These are phyloP conservation scores for Perdita meconis DNA, from an alignment of 2,888 invertebrate genomes.

Conservation along the genomic window DNA sequence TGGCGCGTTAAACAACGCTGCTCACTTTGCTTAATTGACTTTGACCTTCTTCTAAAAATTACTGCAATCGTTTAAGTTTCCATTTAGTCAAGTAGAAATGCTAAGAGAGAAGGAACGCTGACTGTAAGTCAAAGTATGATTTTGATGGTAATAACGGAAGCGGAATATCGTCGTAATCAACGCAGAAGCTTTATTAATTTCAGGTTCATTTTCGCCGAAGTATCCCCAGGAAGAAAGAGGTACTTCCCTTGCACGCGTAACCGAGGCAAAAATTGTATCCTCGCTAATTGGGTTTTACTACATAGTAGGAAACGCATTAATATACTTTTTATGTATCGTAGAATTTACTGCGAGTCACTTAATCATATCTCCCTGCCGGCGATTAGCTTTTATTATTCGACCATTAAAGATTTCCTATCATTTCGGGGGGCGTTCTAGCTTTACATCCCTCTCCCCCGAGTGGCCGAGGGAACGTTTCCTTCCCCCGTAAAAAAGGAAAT, in stretches of 20 bases:
- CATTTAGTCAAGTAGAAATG: too few species aligned
- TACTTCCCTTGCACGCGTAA: slow-evolving; percentile 7
- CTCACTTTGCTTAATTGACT: too few species aligned
- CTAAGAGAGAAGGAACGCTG: neutral
- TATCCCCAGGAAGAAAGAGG: slow-evolving; percentile 9
- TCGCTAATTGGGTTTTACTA: slow-evolving; percentile 38
- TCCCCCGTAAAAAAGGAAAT: slow-evolving; percentile 27
- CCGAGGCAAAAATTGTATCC: slow-evolving; percentile 24
- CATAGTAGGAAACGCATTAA: slow-evolving; percentile 9
- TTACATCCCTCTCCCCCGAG: slow-evolving; percentile 7
- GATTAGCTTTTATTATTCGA: slow-evolving; percentile 35
- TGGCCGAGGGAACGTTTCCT: slow-evolving; percentile 5
- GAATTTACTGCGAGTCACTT: slow-evolving; percentile 13
- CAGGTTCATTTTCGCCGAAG: slow-evolving; percentile 30
- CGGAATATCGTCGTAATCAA: slow-evolving; percentile 17
- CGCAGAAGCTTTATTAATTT: slow-evolving; percentile 42
- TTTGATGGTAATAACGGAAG: too few species aligned
- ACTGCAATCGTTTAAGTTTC: too few species aligned
- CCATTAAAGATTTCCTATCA: slow-evolving; percentile 34
- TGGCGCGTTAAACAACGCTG: too few species aligned
- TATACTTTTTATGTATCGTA: slow-evolving; percentile 1
- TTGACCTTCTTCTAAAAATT: neutral
- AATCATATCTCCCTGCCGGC: neutral
- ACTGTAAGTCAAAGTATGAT: slow-evolving; percentile 1
- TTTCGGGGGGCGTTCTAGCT: neutral